Evolutionary conservation across 2,113 vertebrate genomes (phyloP), one percentile per base, ranked within the genome.

Genomic region (Talpa occidentalis): DNA sequence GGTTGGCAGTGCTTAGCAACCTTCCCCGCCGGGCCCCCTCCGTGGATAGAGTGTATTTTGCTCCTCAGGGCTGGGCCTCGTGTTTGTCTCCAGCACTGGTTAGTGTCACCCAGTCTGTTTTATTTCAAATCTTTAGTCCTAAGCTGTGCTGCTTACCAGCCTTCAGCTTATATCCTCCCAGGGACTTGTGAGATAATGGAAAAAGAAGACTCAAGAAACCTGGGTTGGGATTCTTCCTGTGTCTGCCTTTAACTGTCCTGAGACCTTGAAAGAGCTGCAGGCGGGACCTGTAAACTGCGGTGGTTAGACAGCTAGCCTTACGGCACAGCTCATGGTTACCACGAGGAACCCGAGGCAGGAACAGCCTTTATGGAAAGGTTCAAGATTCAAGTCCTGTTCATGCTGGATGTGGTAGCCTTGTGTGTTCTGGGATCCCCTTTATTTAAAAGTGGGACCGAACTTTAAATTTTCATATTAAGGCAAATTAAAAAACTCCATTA

Each of bases 401-500:
- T 35, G 44, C 21, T 66, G n/a, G 22, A 56, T 77, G 62, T 72
- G 24, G 19, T 47, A 70, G 49, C 47, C 47, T 16, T 54, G 14
- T 67, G 16, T 79, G 15, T n/a, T 40, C n/a, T 6, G 0, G 69
- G 70, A 40, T 87, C 10, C 2, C 52, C 37, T 17, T 93, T 19
- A 62, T 37, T 67, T 86, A 28, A 77, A 66, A 92, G 77, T 73
- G 24, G 76, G 49, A 16, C 44, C 44, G 78, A 84, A 26, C 80
- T 94, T 95, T 49, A 81, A 67, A 44, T 59, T 93, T 91, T 86
- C 62, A 19, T 52, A 28, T 56, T 86, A 30, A 66, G n/a, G 92
- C 64, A 54, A 69, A 66, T 30, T 28, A 6, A 9, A 62, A 62
- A 30, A 32, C 28, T 9, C 0, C 52, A 78, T 66, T 77, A 70